Evolutionary conservation across 1,140 invertebrate genomes (phyloP).

Genomic region (Coptotermes formosanus): DNA sequence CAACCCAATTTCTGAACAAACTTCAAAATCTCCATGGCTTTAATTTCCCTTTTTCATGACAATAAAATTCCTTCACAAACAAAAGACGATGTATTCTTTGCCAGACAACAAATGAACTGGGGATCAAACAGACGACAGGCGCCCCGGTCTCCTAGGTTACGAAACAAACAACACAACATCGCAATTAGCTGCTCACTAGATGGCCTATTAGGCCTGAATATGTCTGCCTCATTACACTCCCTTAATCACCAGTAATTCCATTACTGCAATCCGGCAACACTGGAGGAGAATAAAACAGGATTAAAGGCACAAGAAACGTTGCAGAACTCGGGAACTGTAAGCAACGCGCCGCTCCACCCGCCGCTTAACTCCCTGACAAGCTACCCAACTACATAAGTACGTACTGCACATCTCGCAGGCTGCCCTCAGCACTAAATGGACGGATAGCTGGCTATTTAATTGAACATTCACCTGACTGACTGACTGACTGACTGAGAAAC

Average conservation of each 20-base stretch:
- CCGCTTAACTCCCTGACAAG: too few relatives aligned
- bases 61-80: not conserved
- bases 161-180: not conserved
- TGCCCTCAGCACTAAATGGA: too few relatives aligned
- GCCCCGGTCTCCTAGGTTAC: not conserved
- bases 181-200: constrained; percentile 3
- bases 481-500: too few relatives aligned
- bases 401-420: too few relatives aligned
- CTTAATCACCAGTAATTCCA: not conserved
- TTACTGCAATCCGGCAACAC: not conserved
- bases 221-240: constrained; percentile 1
- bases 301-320: not conserved
- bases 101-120: not conserved
- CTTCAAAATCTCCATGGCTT: not conserved
- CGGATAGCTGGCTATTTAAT: too few relatives aligned
- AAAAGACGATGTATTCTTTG: not conserved
- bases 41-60: not conserved
- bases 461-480: too few relatives aligned
- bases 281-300: not conserved
- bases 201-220: not conserved
- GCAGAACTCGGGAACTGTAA: too few relatives aligned
- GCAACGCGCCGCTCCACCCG: too few relatives aligned
- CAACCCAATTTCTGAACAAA: not conserved
- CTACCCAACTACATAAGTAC: too few relatives aligned
- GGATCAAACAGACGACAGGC: not conserved